Evolutionary conservation across 2,888 invertebrate genomes (phyloP).

Genomic region (Amiota communis): DNA sequence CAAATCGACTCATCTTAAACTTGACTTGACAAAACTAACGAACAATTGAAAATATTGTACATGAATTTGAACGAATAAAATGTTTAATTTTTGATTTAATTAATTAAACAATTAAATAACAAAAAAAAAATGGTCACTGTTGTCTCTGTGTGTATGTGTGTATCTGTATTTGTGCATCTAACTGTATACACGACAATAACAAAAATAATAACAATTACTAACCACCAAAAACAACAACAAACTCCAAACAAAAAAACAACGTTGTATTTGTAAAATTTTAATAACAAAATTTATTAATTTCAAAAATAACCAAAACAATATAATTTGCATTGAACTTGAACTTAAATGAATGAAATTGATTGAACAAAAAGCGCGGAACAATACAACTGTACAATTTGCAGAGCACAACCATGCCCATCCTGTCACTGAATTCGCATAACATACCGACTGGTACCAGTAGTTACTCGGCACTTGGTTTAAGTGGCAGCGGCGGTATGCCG

Average conservation of each 20-base stretch:
- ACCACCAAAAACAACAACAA: constrained; percentile 32
- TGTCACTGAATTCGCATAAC: constrained; percentile 75
- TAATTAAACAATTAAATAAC: constrained; percentile 36
- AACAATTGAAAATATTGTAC: constrained; percentile 35
- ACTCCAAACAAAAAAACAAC: background rate
- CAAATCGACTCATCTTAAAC: too few relatives aligned
- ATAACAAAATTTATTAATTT: constrained; percentile 32
- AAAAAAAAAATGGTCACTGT: constrained; percentile 33
- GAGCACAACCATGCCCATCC: constrained; percentile 79
- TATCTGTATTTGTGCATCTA: constrained; percentile 35
- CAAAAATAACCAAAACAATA: constrained; percentile 32
- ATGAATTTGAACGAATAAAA: constrained; percentile 30
- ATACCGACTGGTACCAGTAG: constrained; percentile 72
- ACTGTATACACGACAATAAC: constrained; percentile 25
- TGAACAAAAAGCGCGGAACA: constrained; percentile 69
- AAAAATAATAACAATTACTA: constrained; percentile 29
- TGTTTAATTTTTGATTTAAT: constrained; percentile 7
- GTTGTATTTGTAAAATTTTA: constrained; percentile 1
- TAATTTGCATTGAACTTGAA: constrained; percentile 36
- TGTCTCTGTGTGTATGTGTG: constrained; percentile 35
- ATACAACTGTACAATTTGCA: constrained; percentile 75
- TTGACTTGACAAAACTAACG: constrained; percentile 26
- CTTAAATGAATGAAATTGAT: constrained; percentile 20
- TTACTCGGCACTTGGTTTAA: constrained; percentile 72
- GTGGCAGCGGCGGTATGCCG: constrained; percentile 56